Evolutionary conservation across 2,113 vertebrate species (phyloP).

Genomic region (Mustela nigripes): DNA sequence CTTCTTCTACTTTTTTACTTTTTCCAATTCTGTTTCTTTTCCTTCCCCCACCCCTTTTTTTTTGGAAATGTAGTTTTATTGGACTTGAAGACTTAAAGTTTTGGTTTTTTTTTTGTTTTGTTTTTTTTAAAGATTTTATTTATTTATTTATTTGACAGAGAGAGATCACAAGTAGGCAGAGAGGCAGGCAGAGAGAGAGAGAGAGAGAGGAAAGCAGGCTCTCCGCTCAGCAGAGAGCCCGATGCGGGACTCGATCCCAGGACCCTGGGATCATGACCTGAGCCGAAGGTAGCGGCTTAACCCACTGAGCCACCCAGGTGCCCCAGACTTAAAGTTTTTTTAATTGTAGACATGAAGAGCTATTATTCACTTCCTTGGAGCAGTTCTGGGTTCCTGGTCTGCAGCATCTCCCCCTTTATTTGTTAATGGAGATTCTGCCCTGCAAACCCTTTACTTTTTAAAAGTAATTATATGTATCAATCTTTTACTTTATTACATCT

Average conservation of each 20-base stretch:
- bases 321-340: not conserved
- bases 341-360: not conserved
- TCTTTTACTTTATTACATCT: not conserved
- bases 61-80: constrained; percentile 45
- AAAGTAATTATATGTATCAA: not conserved
- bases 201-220: no score
- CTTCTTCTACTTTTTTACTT: constrained; percentile 94
- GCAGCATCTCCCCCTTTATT: not conserved
- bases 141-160: no score
- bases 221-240: no score
- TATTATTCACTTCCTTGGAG: not conserved
- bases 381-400: not conserved
- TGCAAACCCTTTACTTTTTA: not conserved
- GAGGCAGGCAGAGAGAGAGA: no score
- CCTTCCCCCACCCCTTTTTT: constrained; percentile 87
- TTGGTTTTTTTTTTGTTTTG: not conserved
- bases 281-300: no score
- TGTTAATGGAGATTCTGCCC: not conserved
- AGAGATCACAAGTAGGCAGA: no score
- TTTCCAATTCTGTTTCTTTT: constrained; percentile 96
- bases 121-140: no score
- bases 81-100: not conserved
- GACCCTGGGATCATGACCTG: no score
- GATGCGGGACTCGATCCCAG: no score
- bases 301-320: no score